phyloP scores from a whole-genome alignment of 2,113 vertebrate species.

The Ptilorrhoa leucosticta region DNA sequence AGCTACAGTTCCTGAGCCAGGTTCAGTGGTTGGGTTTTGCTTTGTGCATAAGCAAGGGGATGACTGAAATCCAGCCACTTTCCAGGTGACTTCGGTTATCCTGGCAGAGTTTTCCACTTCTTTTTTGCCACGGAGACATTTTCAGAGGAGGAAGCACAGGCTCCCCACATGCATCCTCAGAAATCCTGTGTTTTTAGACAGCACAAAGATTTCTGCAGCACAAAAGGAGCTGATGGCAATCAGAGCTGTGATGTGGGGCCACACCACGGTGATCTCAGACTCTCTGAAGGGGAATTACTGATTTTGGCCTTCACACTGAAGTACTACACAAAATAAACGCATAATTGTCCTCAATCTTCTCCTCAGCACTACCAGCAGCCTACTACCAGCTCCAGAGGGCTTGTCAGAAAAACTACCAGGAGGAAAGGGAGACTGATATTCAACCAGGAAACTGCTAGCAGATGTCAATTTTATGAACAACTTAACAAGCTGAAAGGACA shows the following conservation, averaged over 20 bases:
- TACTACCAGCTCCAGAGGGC: neutral
- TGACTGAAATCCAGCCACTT: neutral
- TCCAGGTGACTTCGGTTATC: neutral
- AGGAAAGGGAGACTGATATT: neutral
- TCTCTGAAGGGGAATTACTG: neutral
- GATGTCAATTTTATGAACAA: neutral
- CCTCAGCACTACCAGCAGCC: neutral
- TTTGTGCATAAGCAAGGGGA: neutral
- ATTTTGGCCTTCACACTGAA: neutral
- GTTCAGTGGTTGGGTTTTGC: neutral
- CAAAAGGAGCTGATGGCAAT: neutral
- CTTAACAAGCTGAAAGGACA: neutral
- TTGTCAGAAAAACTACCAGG: neutral
- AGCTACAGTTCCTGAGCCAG: neutral
- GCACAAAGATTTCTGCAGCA: neutral
- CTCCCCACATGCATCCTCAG: neutral
- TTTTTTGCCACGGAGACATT: neutral
- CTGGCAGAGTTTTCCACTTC: neutral
- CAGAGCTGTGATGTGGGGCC: neutral
- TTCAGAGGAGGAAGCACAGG: neutral
- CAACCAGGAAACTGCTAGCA: neutral
- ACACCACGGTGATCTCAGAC: neutral
- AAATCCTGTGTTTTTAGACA: neutral
- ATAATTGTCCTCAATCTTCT: neutral
- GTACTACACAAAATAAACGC: neutral